Percentiles rank a stretch among this genome's conserved stretches.
These are phyloP conservation scores for Sminthurides aquaticus DNA, from an alignment of 2,888 invertebrate genomes.

Conservation along the genomic window DNA sequence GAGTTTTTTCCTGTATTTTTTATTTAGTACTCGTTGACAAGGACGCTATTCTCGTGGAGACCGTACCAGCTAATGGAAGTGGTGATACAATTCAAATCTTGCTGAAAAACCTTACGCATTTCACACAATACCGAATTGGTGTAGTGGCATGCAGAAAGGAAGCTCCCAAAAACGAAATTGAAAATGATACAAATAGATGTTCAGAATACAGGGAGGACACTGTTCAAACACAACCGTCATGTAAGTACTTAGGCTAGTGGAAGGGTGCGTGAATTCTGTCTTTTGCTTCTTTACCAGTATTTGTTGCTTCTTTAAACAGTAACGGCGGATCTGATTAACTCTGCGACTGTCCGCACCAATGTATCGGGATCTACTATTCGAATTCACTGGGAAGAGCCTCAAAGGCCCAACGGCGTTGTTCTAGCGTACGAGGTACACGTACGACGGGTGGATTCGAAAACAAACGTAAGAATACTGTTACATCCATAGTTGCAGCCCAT, in stretches of 20 bases:
- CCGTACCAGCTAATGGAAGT: not conserved
- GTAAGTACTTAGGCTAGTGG: slow-evolving; percentile 10
- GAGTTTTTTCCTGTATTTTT: not conserved
- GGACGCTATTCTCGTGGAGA: not conserved
- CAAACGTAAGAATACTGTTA: slow-evolving; percentile 46
- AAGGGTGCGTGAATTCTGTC: not conserved
- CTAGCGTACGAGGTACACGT: slow-evolving; percentile 76
- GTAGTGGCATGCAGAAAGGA: slow-evolving; percentile 68
- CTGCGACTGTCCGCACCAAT: slow-evolving; percentile 49
- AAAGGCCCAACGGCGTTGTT: slow-evolving; percentile 68
- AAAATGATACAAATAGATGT: slow-evolving; percentile 49
- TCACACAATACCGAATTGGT: slow-evolving; percentile 64
- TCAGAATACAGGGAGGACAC: slow-evolving; percentile 46
- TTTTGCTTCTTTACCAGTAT: slow-evolving; percentile 4
- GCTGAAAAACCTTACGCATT: slow-evolving; percentile 63
- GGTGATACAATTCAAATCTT: slow-evolving; percentile 4
- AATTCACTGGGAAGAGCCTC: slow-evolving; percentile 72
- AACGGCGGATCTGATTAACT: slow-evolving; percentile 59
- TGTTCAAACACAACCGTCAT: slow-evolving; percentile 50
- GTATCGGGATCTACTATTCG: slow-evolving; percentile 54
- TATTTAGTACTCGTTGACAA: not conserved
- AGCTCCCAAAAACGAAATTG: slow-evolving; percentile 49
- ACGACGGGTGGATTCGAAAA: slow-evolving; percentile 60
- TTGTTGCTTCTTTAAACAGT: slow-evolving; percentile 49
- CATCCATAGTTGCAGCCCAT: no score